Evolutionary conservation across 2,888 invertebrate genomes (phyloP).

Genomic region (Carterocephalus palaemon): DNA sequence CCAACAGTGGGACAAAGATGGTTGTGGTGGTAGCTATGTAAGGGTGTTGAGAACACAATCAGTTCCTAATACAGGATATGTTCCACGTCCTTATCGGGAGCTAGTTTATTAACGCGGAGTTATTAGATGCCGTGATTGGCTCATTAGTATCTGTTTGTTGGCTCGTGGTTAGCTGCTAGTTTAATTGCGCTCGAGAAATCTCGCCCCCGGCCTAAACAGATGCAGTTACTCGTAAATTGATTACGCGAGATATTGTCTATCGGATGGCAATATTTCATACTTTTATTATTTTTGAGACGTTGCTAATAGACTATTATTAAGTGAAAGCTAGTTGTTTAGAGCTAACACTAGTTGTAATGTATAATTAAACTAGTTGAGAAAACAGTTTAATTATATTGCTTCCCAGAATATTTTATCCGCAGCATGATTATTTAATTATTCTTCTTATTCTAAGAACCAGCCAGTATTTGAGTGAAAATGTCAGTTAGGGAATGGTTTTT

Average conservation of each 20-base stretch:
- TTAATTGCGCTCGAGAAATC: constrained; percentile 24
- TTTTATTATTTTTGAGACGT: constrained; percentile 16
- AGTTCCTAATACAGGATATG: constrained; percentile 6
- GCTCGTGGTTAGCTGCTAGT: constrained; percentile 27
- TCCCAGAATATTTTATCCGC: no score
- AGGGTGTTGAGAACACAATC: no score
- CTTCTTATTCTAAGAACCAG: no score
- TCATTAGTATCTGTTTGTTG: constrained; percentile 32
- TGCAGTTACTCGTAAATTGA: constrained; percentile 22
- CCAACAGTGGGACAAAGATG: no score
- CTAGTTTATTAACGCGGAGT: constrained; percentile 32
- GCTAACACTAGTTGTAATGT: not conserved
- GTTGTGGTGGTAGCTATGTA: no score
- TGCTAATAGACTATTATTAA: constrained; percentile 8
- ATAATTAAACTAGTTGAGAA: not conserved
- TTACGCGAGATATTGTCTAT: constrained; percentile 22
- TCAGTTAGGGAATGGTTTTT: no score
- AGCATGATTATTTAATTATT: no score
- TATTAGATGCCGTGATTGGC: constrained; percentile 35
- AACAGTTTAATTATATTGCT: not conserved
- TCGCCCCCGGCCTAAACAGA: constrained; percentile 20
- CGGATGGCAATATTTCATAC: constrained; percentile 18
- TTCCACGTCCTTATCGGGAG: constrained; percentile 20
- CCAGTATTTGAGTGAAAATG: no score
- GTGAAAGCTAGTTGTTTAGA: constrained; percentile 10